Conservation (phyloP, 1,140 invertebrate genomes). For the Zaprionus lachaisei region DNA sequence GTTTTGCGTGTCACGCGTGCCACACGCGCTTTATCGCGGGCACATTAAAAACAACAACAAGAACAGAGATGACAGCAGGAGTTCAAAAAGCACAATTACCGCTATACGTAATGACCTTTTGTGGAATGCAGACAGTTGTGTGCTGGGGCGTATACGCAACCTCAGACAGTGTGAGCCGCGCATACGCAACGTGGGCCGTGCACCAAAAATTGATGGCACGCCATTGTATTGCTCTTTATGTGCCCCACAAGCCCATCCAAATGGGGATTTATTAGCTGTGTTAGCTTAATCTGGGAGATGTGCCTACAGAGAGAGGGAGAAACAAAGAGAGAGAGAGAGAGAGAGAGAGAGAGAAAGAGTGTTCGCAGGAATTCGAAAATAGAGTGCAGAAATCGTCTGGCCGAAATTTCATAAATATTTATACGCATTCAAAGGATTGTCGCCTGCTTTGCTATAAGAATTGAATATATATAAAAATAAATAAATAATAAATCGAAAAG, state of each 20-base stretch:
- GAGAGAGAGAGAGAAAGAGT: background rate
- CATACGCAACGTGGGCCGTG: constrained; percentile 29
- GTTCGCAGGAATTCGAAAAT: background rate
- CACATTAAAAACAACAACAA: constrained; percentile 26
- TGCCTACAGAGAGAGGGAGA: background rate
- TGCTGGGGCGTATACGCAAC: constrained; percentile 34
- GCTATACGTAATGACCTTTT: constrained; percentile 26
- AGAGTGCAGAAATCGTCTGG: background rate
- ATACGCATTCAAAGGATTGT: background rate
- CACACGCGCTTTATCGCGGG: constrained; percentile 33
- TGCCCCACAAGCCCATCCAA: constrained; percentile 12
- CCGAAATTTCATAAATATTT: background rate
- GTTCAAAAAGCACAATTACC: constrained; percentile 10
- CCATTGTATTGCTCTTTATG: constrained; percentile 29
- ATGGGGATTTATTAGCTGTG: constrained; percentile 40
- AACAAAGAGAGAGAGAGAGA: background rate
- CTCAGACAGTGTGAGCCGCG: constrained; percentile 2
- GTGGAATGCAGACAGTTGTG: constrained; percentile 8
- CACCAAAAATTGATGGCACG: constrained; percentile 23
- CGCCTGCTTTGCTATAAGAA: background rate
- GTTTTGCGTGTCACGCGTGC: constrained; percentile 20
- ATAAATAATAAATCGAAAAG: background rate
- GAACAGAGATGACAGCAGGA: background rate
- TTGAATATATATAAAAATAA: background rate
- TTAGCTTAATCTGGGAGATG: background rate